phyloP scores from a whole-genome alignment of 1,140 invertebrate species.

The Limonius californicus region DNA sequence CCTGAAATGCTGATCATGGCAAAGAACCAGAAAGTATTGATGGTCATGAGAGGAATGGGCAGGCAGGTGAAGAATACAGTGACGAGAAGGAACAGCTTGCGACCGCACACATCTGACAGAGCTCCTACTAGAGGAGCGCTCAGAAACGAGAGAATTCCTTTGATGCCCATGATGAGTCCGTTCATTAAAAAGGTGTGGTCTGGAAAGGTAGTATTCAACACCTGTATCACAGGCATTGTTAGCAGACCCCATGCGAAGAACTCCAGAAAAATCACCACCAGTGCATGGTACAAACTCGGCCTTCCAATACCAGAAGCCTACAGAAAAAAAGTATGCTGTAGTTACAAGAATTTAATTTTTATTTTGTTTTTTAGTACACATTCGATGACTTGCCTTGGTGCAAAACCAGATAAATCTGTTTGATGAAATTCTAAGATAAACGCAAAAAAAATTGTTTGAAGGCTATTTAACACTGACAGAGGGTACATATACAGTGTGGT shows the following conservation, averaged over 20 bases:
- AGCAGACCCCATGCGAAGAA: conserved; percentile 99
- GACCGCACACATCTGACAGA: conserved; percentile 94
- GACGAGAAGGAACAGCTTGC: conserved; percentile 94
- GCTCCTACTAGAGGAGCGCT: conserved; percentile 96
- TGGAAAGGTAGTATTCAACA: conserved; percentile 96
- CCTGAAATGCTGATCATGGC: conserved; percentile 99
- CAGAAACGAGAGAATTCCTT: conserved; percentile 96
- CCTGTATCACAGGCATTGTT: conserved; percentile 96
- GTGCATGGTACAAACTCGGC: conserved; percentile 94
- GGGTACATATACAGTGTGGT: too few relatives aligned
- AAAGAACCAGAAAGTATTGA: conserved; percentile 99
- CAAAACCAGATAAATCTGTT: too few relatives aligned
- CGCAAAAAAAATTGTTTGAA: too few relatives aligned
- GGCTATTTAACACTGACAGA: too few relatives aligned
- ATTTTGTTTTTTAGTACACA: too few relatives aligned
- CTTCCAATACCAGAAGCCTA: conserved; percentile 84
- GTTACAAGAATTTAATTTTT: too few relatives aligned
- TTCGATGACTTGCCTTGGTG: too few relatives aligned
- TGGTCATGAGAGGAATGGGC: conserved; percentile 97
- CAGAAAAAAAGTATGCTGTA: conserved; percentile 49
- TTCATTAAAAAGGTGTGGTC: conserved; percentile 99
- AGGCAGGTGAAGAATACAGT: conserved; percentile 99
- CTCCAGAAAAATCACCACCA: conserved; percentile 98
- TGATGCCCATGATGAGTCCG: conserved; percentile 93
- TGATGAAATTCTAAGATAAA: too few relatives aligned